Evolutionary conservation across 2,888 invertebrate genomes (phyloP).

Genomic region (Mimachlamys varia): DNA sequence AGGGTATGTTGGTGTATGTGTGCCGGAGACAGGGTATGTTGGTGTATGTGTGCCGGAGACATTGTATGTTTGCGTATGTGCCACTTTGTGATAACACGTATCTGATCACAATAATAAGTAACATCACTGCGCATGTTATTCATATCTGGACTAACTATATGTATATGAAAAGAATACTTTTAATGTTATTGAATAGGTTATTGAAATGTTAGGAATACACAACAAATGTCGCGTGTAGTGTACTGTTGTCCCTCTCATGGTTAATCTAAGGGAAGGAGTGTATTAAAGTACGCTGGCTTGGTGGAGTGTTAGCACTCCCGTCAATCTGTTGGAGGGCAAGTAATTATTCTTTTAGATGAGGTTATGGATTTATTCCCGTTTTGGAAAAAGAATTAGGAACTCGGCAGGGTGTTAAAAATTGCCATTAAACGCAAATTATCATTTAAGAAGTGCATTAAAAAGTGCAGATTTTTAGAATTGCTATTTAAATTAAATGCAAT

Average conservation of each 20-base stretch:
- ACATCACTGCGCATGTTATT: too few relatives aligned
- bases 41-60: too few relatives aligned
- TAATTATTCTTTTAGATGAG: not conserved
- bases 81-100: too few relatives aligned
- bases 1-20: too few relatives aligned
- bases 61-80: not conserved
- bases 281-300: not conserved
- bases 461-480: not conserved
- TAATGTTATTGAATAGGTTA: too few relatives aligned
- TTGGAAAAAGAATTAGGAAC: not conserved
- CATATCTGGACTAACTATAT: too few relatives aligned
- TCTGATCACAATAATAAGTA: too few relatives aligned
- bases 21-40: too few relatives aligned
- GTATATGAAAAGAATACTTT: too few relatives aligned
- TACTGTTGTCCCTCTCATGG: not conserved
- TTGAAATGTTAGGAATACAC: not conserved
- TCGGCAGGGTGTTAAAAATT: not conserved
- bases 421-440: not conserved
- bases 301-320: not conserved
- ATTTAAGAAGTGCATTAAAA: too few relatives aligned
- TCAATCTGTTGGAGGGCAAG: not conserved
- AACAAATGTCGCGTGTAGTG: not conserved
- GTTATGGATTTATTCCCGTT: conserved; percentile 19
- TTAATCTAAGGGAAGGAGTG: not conserved
- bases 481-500: not conserved